Evolutionary conservation across 2,888 invertebrate genomes (phyloP).

Genomic region (Lithophane socia): DNA sequence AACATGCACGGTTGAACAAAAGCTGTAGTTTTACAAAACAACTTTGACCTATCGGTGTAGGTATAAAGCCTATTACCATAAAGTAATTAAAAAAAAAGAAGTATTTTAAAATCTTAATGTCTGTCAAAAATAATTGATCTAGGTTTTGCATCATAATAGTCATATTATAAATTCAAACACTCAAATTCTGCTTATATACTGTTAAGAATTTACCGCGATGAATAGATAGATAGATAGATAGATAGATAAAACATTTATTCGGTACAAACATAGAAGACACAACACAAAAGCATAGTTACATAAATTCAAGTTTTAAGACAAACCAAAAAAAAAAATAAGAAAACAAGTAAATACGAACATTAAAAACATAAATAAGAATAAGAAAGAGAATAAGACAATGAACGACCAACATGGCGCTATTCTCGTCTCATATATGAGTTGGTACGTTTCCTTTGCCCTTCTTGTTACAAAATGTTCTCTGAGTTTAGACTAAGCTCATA

Average conservation of each 20-base stretch:
- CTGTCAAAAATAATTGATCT: background rate
- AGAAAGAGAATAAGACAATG: too few relatives aligned
- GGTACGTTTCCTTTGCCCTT: slow-evolving; percentile 15
- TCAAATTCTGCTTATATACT: background rate
- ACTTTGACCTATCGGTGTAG: background rate
- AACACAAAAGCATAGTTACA: too few relatives aligned
- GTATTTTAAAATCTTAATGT: background rate
- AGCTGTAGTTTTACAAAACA: background rate
- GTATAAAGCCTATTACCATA: background rate
- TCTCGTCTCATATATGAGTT: background rate
- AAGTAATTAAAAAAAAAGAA: too few relatives aligned
- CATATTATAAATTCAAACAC: background rate
- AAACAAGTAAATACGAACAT: too few relatives aligned
- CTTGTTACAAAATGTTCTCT: slow-evolving; percentile 19
- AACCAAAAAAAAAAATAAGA: too few relatives aligned
- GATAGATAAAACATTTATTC: too few relatives aligned
- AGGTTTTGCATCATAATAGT: background rate
- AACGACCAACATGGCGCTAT: slow-evolving; percentile 7
- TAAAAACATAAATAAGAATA: too few relatives aligned
- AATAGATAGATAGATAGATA: too few relatives aligned
- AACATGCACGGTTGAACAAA: background rate
- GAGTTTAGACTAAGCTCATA: slow-evolving; percentile 23
- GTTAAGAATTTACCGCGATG: background rate
- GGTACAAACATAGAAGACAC: too few relatives aligned
- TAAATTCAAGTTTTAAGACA: too few relatives aligned